Base-by-base conservation (phyloP, 2,797 vertebrate species). In the Enteromius fasciolatus region DNA sequence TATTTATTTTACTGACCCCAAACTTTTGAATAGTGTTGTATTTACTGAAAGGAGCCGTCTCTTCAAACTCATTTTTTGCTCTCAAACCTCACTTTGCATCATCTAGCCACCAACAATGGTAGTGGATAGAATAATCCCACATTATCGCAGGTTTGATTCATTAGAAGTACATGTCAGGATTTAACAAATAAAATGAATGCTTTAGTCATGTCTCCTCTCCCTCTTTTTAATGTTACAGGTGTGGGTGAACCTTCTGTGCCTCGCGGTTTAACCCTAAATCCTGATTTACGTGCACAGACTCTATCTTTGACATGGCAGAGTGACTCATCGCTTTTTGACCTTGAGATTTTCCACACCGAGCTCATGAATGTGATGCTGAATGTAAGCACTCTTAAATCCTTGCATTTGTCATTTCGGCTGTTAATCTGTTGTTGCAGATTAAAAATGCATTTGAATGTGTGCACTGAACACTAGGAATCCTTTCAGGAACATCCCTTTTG, bases 341-440 rank as follows among this genome's bases (percentile, higher is more conserved):
- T 95, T 61, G 84, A 93, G 83, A 93, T 95, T 80, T 89, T 91
- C 20, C 90, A 92, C 87, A 93, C 92, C 25, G 94, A 95, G 83
- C 59, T 94, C 46, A 93, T 91, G 86, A 84, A 91, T 80, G 92
- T 87, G 0, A 88, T 93, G 70, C 90, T 94, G 76, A 91, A 92
- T 1, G 95, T 95, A 89, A 93, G 94, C 25, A 14, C 31, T 14
- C 18, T 70, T 11, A 54, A 25, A 48, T n/a, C 63, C 14, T 44
- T 10, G 1, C 3, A 3, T 25, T n/a, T 25, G 25, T 18, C 23
- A 12, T 20, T 10, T 23, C 0, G 7, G 28, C 20, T 1, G 33
- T 61, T 59, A 57, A 28, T 57, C n/a, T 17, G 12, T 59, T 23
- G 25, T 76, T 82, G 33, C 31, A 25, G 41, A 44, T 44, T 44